Evolutionary conservation across 2,888 invertebrate species (phyloP).

Genomic region (Athalia circularis): DNA sequence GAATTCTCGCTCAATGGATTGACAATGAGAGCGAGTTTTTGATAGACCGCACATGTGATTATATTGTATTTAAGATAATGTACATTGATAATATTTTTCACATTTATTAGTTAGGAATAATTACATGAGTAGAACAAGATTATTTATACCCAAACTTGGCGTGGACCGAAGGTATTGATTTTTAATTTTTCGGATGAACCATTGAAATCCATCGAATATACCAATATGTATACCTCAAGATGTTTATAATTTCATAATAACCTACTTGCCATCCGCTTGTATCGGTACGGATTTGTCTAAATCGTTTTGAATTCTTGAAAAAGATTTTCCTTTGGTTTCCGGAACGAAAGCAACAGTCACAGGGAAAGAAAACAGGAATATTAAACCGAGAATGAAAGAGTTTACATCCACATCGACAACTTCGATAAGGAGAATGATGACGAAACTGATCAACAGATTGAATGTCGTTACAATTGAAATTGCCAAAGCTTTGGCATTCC

Average conservation of each 20-base stretch:
- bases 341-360: constrained; percentile 14
- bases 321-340: constrained; percentile 27
- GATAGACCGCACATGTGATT: too few relatives aligned
- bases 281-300: background rate
- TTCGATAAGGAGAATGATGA: background rate
- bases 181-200: too few relatives aligned
- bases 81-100: too few relatives aligned
- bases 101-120: too few relatives aligned
- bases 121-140: too few relatives aligned
- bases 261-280: background rate
- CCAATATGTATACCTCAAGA: too few relatives aligned
- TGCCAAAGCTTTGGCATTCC: constrained; percentile 4
- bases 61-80: too few relatives aligned
- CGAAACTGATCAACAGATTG: background rate
- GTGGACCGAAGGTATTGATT: too few relatives aligned
- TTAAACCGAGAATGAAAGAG: background rate
- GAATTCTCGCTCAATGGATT: too few relatives aligned
- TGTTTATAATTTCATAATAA: background rate
- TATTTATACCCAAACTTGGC: too few relatives aligned
- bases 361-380: background rate
- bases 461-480: constrained; percentile 10
- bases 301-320: constrained; percentile 11
- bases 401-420: background rate
- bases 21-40: too few relatives aligned
- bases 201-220: too few relatives aligned